These are phyloP conservation scores for Orthosia cruda DNA, from an alignment of 2,888 invertebrate species.

Conservation along the genomic window DNA sequence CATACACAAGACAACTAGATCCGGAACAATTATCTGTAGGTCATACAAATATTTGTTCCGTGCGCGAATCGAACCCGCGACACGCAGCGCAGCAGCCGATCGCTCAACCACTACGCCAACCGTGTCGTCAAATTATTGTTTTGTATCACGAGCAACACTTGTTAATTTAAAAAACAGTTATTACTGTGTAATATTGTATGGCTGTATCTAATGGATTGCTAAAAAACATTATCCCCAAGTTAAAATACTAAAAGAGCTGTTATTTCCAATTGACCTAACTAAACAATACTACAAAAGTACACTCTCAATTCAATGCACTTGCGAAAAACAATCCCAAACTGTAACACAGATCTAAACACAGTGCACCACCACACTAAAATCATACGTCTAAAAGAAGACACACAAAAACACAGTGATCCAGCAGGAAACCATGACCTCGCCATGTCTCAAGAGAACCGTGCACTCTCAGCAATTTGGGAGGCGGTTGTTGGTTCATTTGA, in stretches of 20 bases:
- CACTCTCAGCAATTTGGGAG: conserved; percentile 77
- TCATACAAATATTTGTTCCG: too few species aligned
- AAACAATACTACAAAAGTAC: not conserved
- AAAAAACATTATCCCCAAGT: not conserved
- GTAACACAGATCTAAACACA: conserved; percentile 13
- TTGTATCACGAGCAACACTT: too few species aligned
- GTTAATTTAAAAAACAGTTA: too few species aligned
- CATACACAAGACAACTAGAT: too few species aligned
- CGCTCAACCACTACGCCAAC: too few species aligned
- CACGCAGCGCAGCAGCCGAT: too few species aligned
- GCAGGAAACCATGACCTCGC: conserved; percentile 53
- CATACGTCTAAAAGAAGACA: conserved; percentile 1
- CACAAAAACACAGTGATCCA: conserved; percentile 25
- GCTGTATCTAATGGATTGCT: not conserved
- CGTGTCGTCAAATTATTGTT: too few species aligned
- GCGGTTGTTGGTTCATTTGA: conserved; percentile 73
- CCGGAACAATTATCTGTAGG: too few species aligned
- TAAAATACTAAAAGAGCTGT: not conserved
- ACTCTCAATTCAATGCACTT: conserved; percentile 11
- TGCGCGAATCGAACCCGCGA: too few species aligned
- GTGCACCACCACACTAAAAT: conserved; percentile 23
- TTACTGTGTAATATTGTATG: too few species aligned
- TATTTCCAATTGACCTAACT: not conserved
- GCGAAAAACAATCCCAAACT: not conserved
- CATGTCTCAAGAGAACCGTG: conserved; percentile 64